Evolutionary conservation across 2,888 invertebrate genomes (phyloP).

Genomic region (Aleiodes leptofemur): DNA sequence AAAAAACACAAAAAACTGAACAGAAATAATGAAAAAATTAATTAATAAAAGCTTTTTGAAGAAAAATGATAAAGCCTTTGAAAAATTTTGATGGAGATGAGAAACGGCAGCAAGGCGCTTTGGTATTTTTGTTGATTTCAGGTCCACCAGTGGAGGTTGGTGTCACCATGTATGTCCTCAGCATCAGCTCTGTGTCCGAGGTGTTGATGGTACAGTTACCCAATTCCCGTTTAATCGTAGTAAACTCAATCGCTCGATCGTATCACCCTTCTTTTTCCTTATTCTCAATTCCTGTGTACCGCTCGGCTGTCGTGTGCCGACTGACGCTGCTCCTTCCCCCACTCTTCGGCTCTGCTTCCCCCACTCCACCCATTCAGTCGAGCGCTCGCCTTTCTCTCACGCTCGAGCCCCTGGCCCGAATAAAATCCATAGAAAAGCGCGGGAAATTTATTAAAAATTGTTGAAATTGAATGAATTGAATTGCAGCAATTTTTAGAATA

Average conservation of each 20-base stretch:
- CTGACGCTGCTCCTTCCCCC: conserved; percentile 42
- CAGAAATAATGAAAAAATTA: neutral
- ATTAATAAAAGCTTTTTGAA: neutral
- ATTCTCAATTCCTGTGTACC: conserved; percentile 7
- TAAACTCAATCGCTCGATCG: conserved; percentile 61
- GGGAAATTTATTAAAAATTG: neutral
- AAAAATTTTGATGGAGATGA: conserved; percentile 47
- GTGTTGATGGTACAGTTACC: conserved; percentile 92
- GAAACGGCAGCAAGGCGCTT: conserved; percentile 57
- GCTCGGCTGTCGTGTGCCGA: conserved; percentile 3
- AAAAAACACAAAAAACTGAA: conserved; percentile 11
- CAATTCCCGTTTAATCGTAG: conserved; percentile 69
- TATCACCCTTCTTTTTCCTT: neutral
- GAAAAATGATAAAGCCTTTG: neutral
- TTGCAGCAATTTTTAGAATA: too few species aligned
- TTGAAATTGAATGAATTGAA: neutral
- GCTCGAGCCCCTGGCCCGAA: too few species aligned
- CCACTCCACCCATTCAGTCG: neutral
- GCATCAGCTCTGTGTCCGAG: conserved; percentile 98
- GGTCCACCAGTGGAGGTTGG: conserved; percentile 98
- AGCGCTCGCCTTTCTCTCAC: too few species aligned
- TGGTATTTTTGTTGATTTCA: conserved; percentile 81
- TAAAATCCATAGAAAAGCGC: neutral
- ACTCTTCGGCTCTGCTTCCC: conserved; percentile 20
- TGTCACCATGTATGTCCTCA: conserved; percentile 98